These are phyloP conservation scores for Lepilemur septentrionalis DNA, from an alignment of 2,797 vertebrate species.

Conservation along the genomic window DNA sequence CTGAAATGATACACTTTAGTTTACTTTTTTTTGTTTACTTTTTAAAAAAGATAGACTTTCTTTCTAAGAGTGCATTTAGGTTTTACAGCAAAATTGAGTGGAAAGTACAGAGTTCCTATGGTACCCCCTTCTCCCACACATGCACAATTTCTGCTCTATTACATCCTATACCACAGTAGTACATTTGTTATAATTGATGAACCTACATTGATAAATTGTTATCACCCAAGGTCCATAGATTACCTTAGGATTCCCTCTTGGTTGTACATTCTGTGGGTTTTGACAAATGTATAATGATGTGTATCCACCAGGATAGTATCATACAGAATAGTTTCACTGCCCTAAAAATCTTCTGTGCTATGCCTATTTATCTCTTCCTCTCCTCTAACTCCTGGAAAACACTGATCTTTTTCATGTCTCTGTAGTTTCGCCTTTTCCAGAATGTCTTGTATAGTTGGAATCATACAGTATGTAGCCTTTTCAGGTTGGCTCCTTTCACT, in stretches of 20 bases:
- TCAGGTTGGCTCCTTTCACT: background rate
- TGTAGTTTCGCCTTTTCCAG: constrained; percentile 8
- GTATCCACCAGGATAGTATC: background rate
- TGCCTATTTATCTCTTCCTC: background rate
- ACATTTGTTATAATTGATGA: background rate
- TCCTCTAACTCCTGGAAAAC: background rate
- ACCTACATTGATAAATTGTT: background rate
- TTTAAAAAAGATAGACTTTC: background rate
- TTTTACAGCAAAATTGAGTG: background rate
- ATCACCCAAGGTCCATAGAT: background rate
- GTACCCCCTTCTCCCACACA: too few species aligned
- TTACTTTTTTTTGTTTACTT: background rate
- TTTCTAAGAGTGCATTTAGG: background rate
- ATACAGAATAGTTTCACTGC: background rate
- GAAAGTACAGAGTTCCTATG: background rate
- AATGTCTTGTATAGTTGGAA: background rate
- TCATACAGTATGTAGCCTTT: background rate
- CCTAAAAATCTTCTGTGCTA: background rate
- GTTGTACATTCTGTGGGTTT: background rate
- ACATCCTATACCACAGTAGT: background rate
- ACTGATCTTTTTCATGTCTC: background rate
- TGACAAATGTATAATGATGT: background rate
- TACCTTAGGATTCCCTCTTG: background rate
- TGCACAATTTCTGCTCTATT: background rate
- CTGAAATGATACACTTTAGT: constrained; percentile 13